Percentiles rank a stretch among this genome's conserved stretches.
phyloP scores from a whole-genome alignment of 2,888 invertebrate genomes.

The Oligia fasciuncula region DNA sequence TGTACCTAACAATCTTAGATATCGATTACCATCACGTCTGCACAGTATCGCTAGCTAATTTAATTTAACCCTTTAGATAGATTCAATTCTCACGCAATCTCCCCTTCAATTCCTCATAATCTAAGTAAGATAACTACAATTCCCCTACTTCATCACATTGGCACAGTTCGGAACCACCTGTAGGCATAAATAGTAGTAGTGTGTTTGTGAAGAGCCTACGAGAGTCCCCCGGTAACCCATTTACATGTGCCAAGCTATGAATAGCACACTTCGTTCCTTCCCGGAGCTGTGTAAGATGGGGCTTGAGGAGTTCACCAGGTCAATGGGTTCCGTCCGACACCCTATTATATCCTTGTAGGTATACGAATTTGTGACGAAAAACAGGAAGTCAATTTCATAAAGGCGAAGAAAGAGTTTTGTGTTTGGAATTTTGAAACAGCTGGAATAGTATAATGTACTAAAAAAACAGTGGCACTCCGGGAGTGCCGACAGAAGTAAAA shows the following conservation, averaged over 20 bases:
- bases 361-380: background rate
- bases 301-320: slow-evolving; percentile 46
- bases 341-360: slow-evolving; percentile 30
- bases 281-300: slow-evolving; percentile 34
- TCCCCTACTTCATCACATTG: slow-evolving; percentile 1
- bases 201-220: slow-evolving; percentile 41
- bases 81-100: background rate
- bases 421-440: background rate
- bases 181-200: slow-evolving; percentile 18
- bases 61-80: background rate
- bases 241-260: slow-evolving; percentile 53
- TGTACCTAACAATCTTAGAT: too few species aligned
- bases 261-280: slow-evolving; percentile 53
- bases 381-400: background rate
- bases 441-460: background rate
- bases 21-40: too few species aligned
- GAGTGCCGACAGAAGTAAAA: too few species aligned
- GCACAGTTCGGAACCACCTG: slow-evolving; percentile 52
- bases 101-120: background rate
- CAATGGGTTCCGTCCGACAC: slow-evolving; percentile 33
- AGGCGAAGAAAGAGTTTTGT: background rate
- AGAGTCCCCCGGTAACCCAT: slow-evolving; percentile 56
- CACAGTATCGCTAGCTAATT: too few species aligned
- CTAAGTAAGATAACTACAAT: background rate
- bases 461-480: background rate